Evolutionary conservation across 1,140 invertebrate species (phyloP).

Genomic region (Brachionus asplanchnoidis): DNA sequence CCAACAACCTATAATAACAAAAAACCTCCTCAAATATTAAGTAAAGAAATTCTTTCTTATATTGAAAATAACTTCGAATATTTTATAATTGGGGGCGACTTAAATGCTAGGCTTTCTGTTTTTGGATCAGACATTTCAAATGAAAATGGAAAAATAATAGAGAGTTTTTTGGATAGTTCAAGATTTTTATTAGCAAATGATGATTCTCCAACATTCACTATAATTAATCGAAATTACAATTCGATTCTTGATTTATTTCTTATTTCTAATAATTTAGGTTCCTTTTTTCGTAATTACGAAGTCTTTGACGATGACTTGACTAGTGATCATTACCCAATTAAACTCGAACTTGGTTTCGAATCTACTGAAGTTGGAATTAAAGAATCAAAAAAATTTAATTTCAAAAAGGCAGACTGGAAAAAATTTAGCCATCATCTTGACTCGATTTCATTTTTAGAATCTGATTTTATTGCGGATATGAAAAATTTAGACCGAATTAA

Average conservation of each 20-base stretch:
- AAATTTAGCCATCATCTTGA: background rate
- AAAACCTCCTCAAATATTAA: no score
- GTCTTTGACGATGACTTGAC: background rate
- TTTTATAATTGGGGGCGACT: background rate
- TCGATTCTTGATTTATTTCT: background rate
- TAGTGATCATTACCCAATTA: background rate
- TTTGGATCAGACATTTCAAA: background rate
- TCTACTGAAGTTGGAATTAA: background rate
- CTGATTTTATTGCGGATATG: background rate
- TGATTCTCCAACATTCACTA: background rate
- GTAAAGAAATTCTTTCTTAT: background rate
- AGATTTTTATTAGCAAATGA: background rate
- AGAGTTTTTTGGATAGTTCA: background rate
- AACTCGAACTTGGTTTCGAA: background rate
- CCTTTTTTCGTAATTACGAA: background rate
- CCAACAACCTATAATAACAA: no score
- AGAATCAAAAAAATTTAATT: background rate
- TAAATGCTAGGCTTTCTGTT: background rate
- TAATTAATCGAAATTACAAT: background rate
- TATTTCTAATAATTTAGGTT: background rate
- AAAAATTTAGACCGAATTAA: background rate
- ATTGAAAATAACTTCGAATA: background rate
- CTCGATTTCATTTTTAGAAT: background rate
- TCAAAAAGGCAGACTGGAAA: background rate
- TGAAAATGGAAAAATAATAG: background rate